Percentiles rank a stretch among this genome's conserved stretches.
Conservation (phyloP, 2,113 vertebrate species). For the Rhinogobius similis region DNA sequence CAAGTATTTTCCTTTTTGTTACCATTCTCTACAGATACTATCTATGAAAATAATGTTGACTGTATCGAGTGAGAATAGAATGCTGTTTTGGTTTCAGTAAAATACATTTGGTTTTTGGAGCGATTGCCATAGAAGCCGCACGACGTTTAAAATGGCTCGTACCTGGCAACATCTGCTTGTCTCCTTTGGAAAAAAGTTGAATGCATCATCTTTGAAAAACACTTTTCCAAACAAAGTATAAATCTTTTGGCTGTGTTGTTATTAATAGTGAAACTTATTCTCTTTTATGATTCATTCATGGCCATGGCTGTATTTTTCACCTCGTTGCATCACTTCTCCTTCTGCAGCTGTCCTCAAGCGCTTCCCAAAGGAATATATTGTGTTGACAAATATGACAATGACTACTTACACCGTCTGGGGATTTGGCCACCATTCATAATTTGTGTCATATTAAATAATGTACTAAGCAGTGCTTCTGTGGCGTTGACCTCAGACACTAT, state of each 20-base stretch:
- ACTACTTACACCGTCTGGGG: slow-evolving; percentile 12
- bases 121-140: too few species aligned
- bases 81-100: too few species aligned
- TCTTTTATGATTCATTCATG: slow-evolving; percentile 27
- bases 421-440: neutral
- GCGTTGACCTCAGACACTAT: slow-evolving; percentile 21
- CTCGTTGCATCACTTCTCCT: neutral
- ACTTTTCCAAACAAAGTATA: neutral
- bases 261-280: slow-evolving; percentile 11
- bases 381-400: slow-evolving; percentile 32
- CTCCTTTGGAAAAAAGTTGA: neutral
- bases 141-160: too few species aligned
- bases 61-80: too few species aligned
- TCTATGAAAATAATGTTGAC: too few species aligned
- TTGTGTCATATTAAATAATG: slow-evolving; percentile 3
- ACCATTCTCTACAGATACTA: too few species aligned
- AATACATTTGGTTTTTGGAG: too few species aligned
- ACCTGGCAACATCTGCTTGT: neutral
- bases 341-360: neutral
- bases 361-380: slow-evolving; percentile 27
- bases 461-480: neutral
- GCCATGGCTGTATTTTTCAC: slow-evolving; percentile 31
- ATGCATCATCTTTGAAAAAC: neutral
- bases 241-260: neutral
- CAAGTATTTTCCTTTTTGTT: too few species aligned